phyloP scores from a whole-genome alignment of 2,888 invertebrate genomes.

The Cynaeus angustus region DNA sequence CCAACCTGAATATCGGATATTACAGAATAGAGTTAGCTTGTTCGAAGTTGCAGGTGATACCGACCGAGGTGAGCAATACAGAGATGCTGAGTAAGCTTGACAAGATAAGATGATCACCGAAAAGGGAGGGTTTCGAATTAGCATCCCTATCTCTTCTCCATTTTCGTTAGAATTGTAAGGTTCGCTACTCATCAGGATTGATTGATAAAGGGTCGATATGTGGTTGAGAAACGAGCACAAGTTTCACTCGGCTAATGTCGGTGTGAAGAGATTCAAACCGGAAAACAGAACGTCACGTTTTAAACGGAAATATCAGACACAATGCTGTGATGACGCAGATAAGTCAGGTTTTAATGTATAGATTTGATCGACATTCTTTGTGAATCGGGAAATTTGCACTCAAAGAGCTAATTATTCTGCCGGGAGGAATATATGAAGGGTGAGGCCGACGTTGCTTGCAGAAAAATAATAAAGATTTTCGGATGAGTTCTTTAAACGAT shows the following conservation, averaged over 20 bases:
- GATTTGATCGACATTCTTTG: constrained; percentile 40
- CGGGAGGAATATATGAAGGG: constrained; percentile 30
- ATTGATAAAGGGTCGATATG: constrained; percentile 44
- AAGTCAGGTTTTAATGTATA: constrained; percentile 37
- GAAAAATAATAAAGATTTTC: constrained; percentile 32
- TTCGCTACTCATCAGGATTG: constrained; percentile 44
- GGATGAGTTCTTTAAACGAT: not conserved
- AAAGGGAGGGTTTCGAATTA: constrained; percentile 36
- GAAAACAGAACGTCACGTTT: constrained; percentile 43
- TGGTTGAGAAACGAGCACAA: constrained; percentile 39
- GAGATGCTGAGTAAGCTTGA: constrained; percentile 37
- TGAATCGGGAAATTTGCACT: constrained; percentile 37
- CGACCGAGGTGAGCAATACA: too few relatives aligned
- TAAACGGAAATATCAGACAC: constrained; percentile 35
- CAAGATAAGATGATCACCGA: constrained; percentile 39
- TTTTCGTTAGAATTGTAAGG: constrained; percentile 29
- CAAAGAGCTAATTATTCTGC: constrained; percentile 30
- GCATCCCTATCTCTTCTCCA: constrained; percentile 40
- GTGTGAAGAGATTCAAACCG: constrained; percentile 34
- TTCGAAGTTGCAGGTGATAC: constrained; percentile 25
- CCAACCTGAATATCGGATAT: constrained; percentile 33
- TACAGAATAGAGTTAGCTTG: constrained; percentile 31
- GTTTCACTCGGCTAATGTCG: constrained; percentile 31
- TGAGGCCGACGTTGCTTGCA: constrained; percentile 8
- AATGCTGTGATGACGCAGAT: constrained; percentile 43